Evolutionary conservation across 2,113 vertebrate genomes (phyloP).

Genomic region (Cheirogaleus medius): DNA sequence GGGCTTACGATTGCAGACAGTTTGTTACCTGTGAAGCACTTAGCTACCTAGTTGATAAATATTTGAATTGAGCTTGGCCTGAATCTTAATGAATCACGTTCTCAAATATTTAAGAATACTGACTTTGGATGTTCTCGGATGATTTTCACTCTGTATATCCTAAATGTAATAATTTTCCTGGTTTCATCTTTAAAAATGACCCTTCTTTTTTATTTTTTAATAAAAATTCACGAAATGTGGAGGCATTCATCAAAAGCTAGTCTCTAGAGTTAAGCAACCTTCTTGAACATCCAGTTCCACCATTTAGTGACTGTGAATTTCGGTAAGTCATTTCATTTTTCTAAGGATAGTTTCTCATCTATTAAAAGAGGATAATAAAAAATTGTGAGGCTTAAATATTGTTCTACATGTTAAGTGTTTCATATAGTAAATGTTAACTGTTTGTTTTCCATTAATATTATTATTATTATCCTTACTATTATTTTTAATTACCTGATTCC

Average conservation of each 20-base stretch:
- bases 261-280: background rate
- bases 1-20: background rate
- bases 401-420: background rate
- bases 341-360: background rate
- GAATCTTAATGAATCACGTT: background rate
- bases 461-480: background rate
- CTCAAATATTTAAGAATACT: constrained; percentile 13
- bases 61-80: background rate
- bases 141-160: background rate
- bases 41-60: background rate
- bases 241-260: background rate
- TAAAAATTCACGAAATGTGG: background rate
- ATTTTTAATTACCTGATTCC: background rate
- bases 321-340: background rate
- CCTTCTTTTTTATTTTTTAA: background rate
- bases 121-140: background rate
- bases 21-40: background rate
- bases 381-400: background rate
- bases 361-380: background rate
- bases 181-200: background rate
- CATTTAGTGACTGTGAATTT: background rate
- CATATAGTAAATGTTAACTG: background rate
- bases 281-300: background rate
- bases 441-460: background rate
- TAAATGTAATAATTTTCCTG: background rate